These are phyloP conservation scores for Indicator maculatus DNA, from an alignment of 2,113 vertebrate species.

Conservation along the genomic window DNA sequence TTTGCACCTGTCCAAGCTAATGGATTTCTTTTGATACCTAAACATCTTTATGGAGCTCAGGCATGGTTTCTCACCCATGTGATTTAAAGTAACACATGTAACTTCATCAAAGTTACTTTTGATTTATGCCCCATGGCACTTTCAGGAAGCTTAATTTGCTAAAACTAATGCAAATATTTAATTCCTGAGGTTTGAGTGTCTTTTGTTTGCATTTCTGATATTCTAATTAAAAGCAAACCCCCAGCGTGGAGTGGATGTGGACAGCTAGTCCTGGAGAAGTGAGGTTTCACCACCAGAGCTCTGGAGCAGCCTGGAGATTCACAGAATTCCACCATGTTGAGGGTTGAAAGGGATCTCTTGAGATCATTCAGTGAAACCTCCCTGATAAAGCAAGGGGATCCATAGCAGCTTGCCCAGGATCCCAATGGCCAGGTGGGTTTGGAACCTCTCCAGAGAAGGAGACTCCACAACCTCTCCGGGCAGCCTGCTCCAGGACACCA, in stretches of 20 bases:
- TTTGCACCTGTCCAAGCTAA: neutral
- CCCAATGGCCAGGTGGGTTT: too few relatives aligned
- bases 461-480: too few relatives aligned
- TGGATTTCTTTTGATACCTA: neutral
- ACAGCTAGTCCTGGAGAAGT: accelerated
- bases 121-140: neutral
- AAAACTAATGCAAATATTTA: neutral
- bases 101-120: neutral
- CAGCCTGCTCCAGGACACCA: too few relatives aligned
- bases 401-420: too few relatives aligned
- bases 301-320: neutral
- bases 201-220: neutral
- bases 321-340: too few relatives aligned
- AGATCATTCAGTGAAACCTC: too few relatives aligned
- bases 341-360: too few relatives aligned
- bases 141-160: neutral
- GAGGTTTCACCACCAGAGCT: neutral
- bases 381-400: too few relatives aligned
- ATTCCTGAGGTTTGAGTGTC: neutral
- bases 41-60: neutral
- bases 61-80: accelerated
- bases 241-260: accelerated
- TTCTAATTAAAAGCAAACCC: neutral
- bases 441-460: too few relatives aligned
- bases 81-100: neutral